Evolutionary conservation across 2,888 invertebrate species (phyloP).

Genomic region (Willowsia nigromaculata): DNA sequence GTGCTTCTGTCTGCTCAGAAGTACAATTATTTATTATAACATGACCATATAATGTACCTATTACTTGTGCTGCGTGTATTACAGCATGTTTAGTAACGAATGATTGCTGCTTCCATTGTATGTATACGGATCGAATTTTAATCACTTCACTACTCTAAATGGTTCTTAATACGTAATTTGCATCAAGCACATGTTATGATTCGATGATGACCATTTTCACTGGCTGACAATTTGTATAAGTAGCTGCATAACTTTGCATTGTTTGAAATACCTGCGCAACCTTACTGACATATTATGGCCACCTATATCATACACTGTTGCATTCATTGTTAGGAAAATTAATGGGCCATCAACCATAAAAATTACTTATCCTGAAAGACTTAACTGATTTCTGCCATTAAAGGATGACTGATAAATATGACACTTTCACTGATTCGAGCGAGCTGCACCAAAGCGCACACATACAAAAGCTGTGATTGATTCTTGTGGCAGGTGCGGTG

Average conservation of each 20-base stretch:
- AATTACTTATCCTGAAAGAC: constrained; percentile 46
- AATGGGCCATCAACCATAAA: constrained; percentile 65
- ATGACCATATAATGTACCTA: constrained; percentile 31
- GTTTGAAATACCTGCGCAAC: background rate
- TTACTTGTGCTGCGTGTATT: constrained; percentile 8
- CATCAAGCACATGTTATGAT: constrained; percentile 53
- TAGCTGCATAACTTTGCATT: constrained; percentile 14
- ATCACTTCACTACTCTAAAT: constrained; percentile 64
- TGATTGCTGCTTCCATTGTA: background rate
- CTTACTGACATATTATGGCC: constrained; percentile 50
- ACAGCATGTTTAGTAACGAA: constrained; percentile 2
- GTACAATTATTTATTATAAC: constrained; percentile 49
- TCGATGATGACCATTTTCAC: background rate
- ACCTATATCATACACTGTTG: constrained; percentile 54
- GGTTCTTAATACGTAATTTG: constrained; percentile 61
- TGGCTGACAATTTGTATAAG: background rate
- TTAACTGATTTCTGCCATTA: constrained; percentile 55
- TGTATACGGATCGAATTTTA: constrained; percentile 69
- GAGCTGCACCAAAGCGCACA: background rate
- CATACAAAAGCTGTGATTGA: constrained; percentile 61
- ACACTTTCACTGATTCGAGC: constrained; percentile 65
- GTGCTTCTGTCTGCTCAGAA: constrained; percentile 34
- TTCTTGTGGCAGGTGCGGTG: constrained; percentile 68
- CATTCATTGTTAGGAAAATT: constrained; percentile 61
- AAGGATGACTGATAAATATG: constrained; percentile 68